phyloP scores from a whole-genome alignment of 2,888 invertebrate genomes.

The Hydriomena furcata region DNA sequence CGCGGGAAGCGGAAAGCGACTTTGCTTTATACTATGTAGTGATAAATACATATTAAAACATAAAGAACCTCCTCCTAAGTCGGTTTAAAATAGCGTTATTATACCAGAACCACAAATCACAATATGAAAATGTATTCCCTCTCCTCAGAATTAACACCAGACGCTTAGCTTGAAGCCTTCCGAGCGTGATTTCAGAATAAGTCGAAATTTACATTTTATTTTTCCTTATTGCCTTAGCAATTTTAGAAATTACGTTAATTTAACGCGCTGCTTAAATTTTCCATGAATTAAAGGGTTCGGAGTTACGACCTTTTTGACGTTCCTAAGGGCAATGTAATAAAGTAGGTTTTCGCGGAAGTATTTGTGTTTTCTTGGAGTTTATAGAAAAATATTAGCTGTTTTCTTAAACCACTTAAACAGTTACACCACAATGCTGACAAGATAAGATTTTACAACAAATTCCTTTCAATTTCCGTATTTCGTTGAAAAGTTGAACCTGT shows the following conservation, averaged over 20 bases:
- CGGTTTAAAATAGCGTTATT: neutral
- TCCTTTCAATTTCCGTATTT: too few species aligned
- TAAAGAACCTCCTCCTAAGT: too few species aligned
- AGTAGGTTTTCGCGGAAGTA: slow-evolving; percentile 5
- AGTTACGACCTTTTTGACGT: slow-evolving; percentile 13
- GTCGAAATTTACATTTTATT: slow-evolving; percentile 35
- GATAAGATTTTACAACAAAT: too few species aligned
- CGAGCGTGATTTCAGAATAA: slow-evolving; percentile 33
- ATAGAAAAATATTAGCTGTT: too few species aligned
- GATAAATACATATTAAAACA: too few species aligned
- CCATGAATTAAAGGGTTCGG: slow-evolving; percentile 25
- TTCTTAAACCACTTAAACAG: too few species aligned
- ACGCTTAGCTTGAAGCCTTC: slow-evolving; percentile 27
- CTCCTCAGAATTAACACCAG: slow-evolving; percentile 27
- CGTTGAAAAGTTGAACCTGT: too few species aligned
- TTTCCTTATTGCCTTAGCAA: slow-evolving; percentile 34
- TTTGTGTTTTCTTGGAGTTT: neutral
- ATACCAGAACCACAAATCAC: slow-evolving; percentile 18
- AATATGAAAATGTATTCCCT: slow-evolving; percentile 34
- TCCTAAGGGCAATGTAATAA: slow-evolving; percentile 3
- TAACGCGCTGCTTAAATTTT: slow-evolving; percentile 21
- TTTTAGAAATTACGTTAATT: slow-evolving; percentile 32
- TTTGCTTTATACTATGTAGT: too few species aligned
- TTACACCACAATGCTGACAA: too few species aligned
- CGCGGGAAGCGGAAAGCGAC: too few species aligned